Evolutionary conservation across 2,113 vertebrate genomes (phyloP).

Genomic region (Sander lucioperca): DNA sequence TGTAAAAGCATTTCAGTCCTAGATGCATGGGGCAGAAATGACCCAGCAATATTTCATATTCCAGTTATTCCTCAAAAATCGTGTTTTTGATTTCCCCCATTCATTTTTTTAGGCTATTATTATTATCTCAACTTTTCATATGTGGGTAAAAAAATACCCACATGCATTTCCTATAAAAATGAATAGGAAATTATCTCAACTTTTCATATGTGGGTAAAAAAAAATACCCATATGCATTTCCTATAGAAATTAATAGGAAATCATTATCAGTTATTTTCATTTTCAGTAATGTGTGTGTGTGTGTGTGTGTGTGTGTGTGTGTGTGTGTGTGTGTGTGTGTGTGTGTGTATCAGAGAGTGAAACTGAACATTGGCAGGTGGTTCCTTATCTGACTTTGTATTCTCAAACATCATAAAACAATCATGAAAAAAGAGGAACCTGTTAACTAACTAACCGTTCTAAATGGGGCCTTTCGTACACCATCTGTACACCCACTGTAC

Average conservation of each 20-base stretch:
- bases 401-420: constrained; percentile 74
- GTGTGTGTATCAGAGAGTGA: not conserved
- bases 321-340: not conserved
- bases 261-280: too few relatives aligned
- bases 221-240: not conserved
- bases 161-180: not conserved
- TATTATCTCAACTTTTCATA: not conserved
- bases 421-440: constrained; percentile 68
- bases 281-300: not conserved
- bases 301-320: not conserved
- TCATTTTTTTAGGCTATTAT: too few relatives aligned
- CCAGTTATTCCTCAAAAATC: not conserved
- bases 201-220: not conserved
- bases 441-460: constrained; percentile 50
- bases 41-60: not conserved
- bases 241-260: not conserved
- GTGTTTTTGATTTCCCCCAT: not conserved
- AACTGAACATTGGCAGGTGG: constrained; percentile 49
- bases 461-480: constrained; percentile 14
- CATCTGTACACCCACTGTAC: constrained; percentile 23
- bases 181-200: not conserved
- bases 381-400: constrained; percentile 65
- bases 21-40: not conserved
- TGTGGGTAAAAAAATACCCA: not conserved
- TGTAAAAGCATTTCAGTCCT: constrained; percentile 13